Evolutionary conservation across 2,797 vertebrate genomes (phyloP), one percentile per base, ranked within the genome.

Genomic region (Kryptolebias ocellatus): DNA sequence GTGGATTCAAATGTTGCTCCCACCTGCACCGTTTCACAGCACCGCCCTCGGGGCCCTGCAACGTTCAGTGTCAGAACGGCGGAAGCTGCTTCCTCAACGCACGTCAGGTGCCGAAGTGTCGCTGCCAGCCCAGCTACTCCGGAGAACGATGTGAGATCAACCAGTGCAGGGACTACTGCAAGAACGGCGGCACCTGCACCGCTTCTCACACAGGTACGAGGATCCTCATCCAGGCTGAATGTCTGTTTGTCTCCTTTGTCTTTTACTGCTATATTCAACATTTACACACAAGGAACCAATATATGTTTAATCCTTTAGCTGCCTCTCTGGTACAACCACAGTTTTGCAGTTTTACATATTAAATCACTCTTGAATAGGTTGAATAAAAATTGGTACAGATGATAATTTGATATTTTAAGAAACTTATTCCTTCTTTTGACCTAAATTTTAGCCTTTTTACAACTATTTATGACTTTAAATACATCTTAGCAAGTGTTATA

Each of bases 11-110:
- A 24, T 39, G 12, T 0, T 9, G 5, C 42, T 24, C 31, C 2
- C 2, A 3, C 5, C 1, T 24, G 20, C 20, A 24, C 20, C 20
- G 20, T 2, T 67, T 29, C 0, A 4, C 78, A 93, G 91, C 90
- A n/a, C 92, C 94, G 46, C 93, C 94, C 0, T 64, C 86, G 2
- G 93, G 94, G 16, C 92, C 95, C 9, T 98, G 97, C 4, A 94
- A 89, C 34, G 80, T 97, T 54, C 94, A 93, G 77, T 98, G 97
- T 87, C 93, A 94, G 76, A 96, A 98, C 0, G 97, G 97, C 0
- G 97, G 97, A 10, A 97, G 94, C 89, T 99, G 97, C 90, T 98
- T 97, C 93, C 92, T 98, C 42, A 99, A 97, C 0, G 95, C 95
- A 9, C 94, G 94, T 61, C 94, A 95, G 57, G 96, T 97, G 85